Conservation (phyloP, 2,888 invertebrate species). For the Agrenia bidenticulata region DNA sequence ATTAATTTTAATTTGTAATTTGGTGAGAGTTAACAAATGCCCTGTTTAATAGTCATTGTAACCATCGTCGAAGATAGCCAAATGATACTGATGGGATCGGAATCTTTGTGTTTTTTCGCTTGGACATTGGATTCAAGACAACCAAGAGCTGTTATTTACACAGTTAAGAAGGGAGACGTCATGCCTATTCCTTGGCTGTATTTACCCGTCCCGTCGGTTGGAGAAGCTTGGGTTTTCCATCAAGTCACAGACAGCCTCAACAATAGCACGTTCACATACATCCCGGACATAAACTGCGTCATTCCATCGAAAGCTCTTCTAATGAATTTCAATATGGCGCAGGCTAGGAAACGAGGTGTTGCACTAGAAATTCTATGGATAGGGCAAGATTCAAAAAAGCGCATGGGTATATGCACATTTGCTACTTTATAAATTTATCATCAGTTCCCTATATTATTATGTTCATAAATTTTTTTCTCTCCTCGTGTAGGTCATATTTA, state of each 20-base stretch:
- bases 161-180: constrained; percentile 27
- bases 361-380: constrained; percentile 19
- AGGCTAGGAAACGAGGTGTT: constrained; percentile 22
- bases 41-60: not conserved
- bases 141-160: constrained; percentile 35
- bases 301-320: constrained; percentile 29
- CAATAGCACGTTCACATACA: constrained; percentile 21
- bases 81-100: constrained; percentile 22
- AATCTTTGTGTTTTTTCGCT: constrained; percentile 31
- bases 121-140: constrained; percentile 20
- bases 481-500: constrained; percentile 30
- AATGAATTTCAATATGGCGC: constrained; percentile 30
- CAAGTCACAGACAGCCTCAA: constrained; percentile 18
- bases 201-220: constrained; percentile 33
- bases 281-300: constrained; percentile 36
- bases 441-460: too few relatives aligned
- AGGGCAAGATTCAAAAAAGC: constrained; percentile 1
- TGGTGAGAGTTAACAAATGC: too few relatives aligned
- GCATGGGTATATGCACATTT: constrained; percentile 22
- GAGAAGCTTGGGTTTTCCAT: constrained; percentile 38
- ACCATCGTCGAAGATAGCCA: constrained; percentile 33
- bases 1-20: too few relatives aligned
- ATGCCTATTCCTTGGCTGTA: constrained; percentile 34
- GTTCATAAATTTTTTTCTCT: not conserved
- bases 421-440: too few relatives aligned